Evolutionary conservation across 2,888 invertebrate species (phyloP).

Genomic region (Hyppa rectilinea): DNA sequence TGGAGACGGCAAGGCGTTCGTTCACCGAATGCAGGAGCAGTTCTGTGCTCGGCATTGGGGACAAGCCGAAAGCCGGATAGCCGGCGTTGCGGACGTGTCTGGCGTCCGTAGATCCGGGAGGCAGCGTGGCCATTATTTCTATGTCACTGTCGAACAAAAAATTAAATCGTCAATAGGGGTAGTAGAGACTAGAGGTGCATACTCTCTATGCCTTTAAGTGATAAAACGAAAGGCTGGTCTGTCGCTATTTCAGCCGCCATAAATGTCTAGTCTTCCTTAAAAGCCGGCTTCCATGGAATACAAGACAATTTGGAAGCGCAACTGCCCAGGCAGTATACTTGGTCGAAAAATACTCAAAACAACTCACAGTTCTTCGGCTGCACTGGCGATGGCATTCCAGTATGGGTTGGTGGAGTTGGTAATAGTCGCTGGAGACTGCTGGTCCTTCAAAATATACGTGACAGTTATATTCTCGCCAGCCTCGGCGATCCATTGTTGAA

Average conservation of each 20-base stretch:
- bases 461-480: constrained; percentile 92
- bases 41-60: constrained; percentile 95
- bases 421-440: constrained; percentile 89
- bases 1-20: constrained; percentile 93
- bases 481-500: constrained; percentile 88
- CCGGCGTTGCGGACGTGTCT: constrained; percentile 93
- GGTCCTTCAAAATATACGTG: constrained; percentile 89
- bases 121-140: constrained; percentile 91
- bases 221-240: background rate
- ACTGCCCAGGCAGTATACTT: background rate
- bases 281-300: background rate
- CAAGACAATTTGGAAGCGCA: background rate
- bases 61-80: constrained; percentile 95
- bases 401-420: constrained; percentile 91
- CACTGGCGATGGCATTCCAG: constrained; percentile 91
- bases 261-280: no score
- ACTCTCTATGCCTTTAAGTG: background rate
- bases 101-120: constrained; percentile 95
- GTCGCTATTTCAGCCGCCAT: background rate
- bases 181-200: background rate
- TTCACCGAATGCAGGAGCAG: constrained; percentile 95
- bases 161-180: background rate
- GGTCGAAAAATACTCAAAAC: background rate
- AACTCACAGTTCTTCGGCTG: constrained; percentile 73
- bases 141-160: constrained; percentile 87